Base-by-base conservation (phyloP, 2,797 vertebrate species). In the Octomys mimax region DNA sequence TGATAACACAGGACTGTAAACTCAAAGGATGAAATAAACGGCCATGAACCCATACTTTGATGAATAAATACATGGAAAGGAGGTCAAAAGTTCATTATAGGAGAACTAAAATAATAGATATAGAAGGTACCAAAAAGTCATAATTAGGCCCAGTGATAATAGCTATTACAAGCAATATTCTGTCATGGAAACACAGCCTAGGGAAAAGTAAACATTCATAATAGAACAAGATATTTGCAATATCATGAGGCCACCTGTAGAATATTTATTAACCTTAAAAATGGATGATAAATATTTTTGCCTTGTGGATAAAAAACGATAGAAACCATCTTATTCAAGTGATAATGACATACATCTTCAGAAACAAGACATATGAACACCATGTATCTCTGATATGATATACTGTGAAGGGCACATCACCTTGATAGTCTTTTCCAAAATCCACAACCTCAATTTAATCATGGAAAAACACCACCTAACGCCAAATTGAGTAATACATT, bases 381-480 rank as follows among this genome's bases (percentile, higher is more conserved):
- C 28, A 46, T 28, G 9, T 62, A 66, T 75, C 36, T 18, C 49
- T 79, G 18, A 68, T 77, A 62, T 6, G 2, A 81, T 80, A 70
- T 26, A 70, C 28, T 81, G 14, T 77, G 57, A 93, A 82, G 5
- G 22, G 9, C 19, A 64, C 10, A 42, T 77, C 79, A 91, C 22
- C 12, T 87, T 52, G 21, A 59, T 21, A 84, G 33, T 64, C 52
- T 93, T 94, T 31, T 73, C 24, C 36, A 61, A 83, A 94, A 83
- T 70, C 46, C 10, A 95, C 70, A 93, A 80, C 46, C 28, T 86
- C 71, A 95, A 26, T 89, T 64, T 84, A 89, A 66, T 84, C 33
- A 84, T 66, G 10, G 28, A 22, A 92, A 84, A 91, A 61, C 42
- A 83, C 52, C 59, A 89, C 14, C 46, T 1, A 78, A 61, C 73